These are phyloP conservation scores for Ispidina picta DNA, from an alignment of 2,797 vertebrate genomes.

Conservation along the genomic window DNA sequence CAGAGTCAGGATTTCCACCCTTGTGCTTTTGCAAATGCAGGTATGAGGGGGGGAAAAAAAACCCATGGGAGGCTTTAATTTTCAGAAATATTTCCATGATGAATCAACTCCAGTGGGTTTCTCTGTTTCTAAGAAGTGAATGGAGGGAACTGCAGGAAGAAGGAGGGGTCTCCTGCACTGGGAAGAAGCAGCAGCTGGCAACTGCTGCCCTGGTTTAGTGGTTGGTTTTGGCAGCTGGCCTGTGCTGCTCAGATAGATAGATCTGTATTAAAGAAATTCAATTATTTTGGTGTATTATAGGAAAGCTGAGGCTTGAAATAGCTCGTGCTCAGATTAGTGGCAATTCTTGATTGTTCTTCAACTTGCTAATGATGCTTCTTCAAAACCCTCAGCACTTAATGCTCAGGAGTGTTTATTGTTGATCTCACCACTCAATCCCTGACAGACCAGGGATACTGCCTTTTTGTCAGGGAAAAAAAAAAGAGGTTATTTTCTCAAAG, in stretches of 20 bases:
- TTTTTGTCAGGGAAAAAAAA: background rate
- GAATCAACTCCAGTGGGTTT: background rate
- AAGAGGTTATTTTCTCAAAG: background rate
- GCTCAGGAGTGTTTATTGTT: background rate
- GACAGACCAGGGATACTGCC: background rate
- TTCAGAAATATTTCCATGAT: background rate
- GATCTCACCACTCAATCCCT: background rate
- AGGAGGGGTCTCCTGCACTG: background rate
- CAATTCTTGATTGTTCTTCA: conserved; percentile 22
- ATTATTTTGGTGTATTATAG: background rate
- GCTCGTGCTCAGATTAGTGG: background rate
- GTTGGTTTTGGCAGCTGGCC: background rate
- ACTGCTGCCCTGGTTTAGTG: background rate
- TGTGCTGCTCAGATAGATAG: background rate
- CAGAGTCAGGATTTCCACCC: conserved; percentile 12
- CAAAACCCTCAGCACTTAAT: background rate
- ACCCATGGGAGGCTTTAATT: background rate
- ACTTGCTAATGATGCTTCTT: background rate
- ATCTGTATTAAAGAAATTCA: background rate
- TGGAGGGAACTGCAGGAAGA: background rate
- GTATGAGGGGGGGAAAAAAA: background rate
- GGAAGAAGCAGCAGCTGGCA: conserved; percentile 22
- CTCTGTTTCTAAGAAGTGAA: background rate
- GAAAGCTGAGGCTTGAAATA: background rate
- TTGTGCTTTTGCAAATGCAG: conserved; percentile 13